Evolutionary conservation across 2,888 invertebrate genomes (phyloP), one percentile per base, ranked within the genome.

Genomic region (Cephus pulcher): DNA sequence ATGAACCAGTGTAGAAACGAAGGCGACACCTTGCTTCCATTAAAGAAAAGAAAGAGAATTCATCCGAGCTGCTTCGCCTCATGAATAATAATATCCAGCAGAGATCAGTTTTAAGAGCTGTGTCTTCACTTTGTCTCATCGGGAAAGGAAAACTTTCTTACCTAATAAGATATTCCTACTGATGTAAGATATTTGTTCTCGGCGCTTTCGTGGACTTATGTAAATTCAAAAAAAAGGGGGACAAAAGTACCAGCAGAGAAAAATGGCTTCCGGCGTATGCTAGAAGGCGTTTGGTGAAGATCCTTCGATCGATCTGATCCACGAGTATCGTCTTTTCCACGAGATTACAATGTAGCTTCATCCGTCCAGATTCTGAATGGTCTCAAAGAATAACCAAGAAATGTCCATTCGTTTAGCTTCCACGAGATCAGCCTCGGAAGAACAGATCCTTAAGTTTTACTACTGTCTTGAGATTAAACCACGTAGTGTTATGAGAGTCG

Each of bases 1-100:
- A 23, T 56, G 4, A 23, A 56, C 40, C 40, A 23, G 40, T 15
- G 23, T 23, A 9, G 15, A 23, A 56, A 56, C 9, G 40, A 56
- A 56, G 40, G 23, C 40, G 40, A 23, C 40, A 23, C 40, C 40
- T 56, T 56, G 40, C 23, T 56, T 56, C 40, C 40, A 56, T 56
- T 56, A 56, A 56, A 23, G 15, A 56, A 56, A 56, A 23, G 23
- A 56, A 56, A 56, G 40, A 56, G 23, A 78, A 82, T 85, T 85
- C 82, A 77, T 84, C 80, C 79, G 30, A 23, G 11, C 15, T 34
- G 12, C 71, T 32, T 33, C 71, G 12, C 30, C 23, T 23, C 71
- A 34, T 75, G 81, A 81, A 81, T 85, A 87, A 86, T 86, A 84
- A 81, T 82, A 86, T 87, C 84, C 86, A 82, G 79, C 78, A 80